phyloP scores from a whole-genome alignment of 2,113 vertebrate genomes.

The Erythrolamprus reginae region DNA sequence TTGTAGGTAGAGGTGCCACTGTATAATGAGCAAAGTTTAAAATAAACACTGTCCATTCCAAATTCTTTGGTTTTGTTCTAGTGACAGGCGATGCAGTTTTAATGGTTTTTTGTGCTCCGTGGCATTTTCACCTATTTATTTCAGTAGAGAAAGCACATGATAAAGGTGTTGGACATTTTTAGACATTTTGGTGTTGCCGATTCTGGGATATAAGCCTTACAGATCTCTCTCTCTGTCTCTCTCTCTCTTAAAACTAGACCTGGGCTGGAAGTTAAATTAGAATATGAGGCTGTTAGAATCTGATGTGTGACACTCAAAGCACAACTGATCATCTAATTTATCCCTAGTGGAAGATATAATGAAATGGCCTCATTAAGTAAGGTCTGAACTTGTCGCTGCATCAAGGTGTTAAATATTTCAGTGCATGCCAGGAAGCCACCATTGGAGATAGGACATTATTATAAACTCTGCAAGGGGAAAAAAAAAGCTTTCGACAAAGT shows the following conservation, averaged over 20 bases:
- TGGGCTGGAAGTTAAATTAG: background rate
- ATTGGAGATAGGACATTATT: background rate
- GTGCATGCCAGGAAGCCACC: background rate
- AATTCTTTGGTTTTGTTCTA: background rate
- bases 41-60: background rate
- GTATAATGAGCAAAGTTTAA: too few relatives aligned
- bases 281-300: background rate
- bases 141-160: background rate
- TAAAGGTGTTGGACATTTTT: background rate
- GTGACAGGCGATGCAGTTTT: background rate
- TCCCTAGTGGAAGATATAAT: background rate
- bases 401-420: conserved; percentile 14
- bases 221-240: background rate
- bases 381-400: conserved; percentile 1
- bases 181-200: background rate
- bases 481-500: background rate
- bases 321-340: background rate
- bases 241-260: background rate
- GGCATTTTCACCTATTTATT: background rate
- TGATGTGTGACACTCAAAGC: background rate
- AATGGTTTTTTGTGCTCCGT: background rate
- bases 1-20: too few relatives aligned
- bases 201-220: background rate
- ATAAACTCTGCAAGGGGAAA: background rate
- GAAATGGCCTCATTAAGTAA: background rate